phyloP scores from a whole-genome alignment of 2,888 invertebrate species.

The Brachylomia viminalis region DNA sequence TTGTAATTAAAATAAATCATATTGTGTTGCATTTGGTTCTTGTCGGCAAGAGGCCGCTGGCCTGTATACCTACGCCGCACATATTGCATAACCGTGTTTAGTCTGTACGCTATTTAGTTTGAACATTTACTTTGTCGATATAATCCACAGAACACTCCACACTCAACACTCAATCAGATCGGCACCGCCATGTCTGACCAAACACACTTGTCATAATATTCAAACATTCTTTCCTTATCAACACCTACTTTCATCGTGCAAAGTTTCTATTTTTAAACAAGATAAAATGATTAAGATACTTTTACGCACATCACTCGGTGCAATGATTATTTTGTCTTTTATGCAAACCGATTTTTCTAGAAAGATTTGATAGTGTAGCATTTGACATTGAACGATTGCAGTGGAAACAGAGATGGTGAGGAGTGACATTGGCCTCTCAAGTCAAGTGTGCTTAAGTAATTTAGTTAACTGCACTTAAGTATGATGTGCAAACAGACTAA shows the following conservation, averaged over 20 bases:
- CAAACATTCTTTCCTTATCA: slow-evolving; percentile 60
- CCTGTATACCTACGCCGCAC: slow-evolving; percentile 49
- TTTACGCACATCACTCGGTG: slow-evolving; percentile 35
- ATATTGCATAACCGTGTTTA: slow-evolving; percentile 73
- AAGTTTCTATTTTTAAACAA: slow-evolving; percentile 51
- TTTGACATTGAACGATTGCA: slow-evolving; percentile 50
- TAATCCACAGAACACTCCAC: slow-evolving; percentile 71
- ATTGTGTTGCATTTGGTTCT: slow-evolving; percentile 66
- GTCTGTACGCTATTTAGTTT: slow-evolving; percentile 69
- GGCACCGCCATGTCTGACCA: slow-evolving; percentile 76
- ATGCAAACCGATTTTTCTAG: slow-evolving; percentile 45
- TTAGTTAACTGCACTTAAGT: slow-evolving; percentile 47
- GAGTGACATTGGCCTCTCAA: slow-evolving; percentile 35
- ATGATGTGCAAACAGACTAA: slow-evolving; percentile 41
- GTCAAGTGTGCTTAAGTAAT: slow-evolving; percentile 37
- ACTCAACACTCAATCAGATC: slow-evolving; percentile 65
- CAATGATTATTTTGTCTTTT: slow-evolving; percentile 46
- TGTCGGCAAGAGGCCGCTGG: slow-evolving; percentile 56
- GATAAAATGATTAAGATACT: slow-evolving; percentile 59
- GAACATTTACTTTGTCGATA: slow-evolving; percentile 72
- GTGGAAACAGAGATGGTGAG: slow-evolving; percentile 35
- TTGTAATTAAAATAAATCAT: slow-evolving; percentile 67
- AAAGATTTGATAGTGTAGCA: slow-evolving; percentile 36
- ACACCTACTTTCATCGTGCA: slow-evolving; percentile 48
- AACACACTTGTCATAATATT: slow-evolving; percentile 63